Percentiles rank a stretch among this genome's conserved stretches.
These are phyloP conservation scores for Porites lutea DNA, from an alignment of 64 coral and sea anemone species.

Conservation along the genomic window DNA sequence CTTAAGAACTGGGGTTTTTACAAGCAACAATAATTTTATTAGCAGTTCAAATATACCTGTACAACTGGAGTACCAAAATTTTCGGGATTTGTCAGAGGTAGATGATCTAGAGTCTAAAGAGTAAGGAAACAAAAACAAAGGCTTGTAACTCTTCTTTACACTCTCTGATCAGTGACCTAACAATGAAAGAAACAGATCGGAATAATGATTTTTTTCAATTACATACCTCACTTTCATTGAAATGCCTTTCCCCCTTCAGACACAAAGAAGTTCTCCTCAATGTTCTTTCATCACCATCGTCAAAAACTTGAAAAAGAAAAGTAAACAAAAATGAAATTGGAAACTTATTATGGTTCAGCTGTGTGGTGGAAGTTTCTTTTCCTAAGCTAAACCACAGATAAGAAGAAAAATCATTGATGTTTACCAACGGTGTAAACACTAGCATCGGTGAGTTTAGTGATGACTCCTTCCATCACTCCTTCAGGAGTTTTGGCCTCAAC, in stretches of 20 bases:
- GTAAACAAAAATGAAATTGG: constrained; percentile 5
- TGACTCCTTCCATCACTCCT: constrained; percentile 83
- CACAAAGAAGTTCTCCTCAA: constrained; percentile 94
- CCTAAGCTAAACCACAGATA: neutral
- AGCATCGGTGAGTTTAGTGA: constrained; percentile 96
- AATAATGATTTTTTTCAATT: neutral
- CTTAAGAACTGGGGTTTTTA: neutral
- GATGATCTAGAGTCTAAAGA: constrained; percentile 94
- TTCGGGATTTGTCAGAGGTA: constrained; percentile 96
- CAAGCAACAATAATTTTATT: neutral
- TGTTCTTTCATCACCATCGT: constrained; percentile 99
- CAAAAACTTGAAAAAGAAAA: constrained; percentile 81
- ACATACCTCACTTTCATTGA: constrained; percentile 95
- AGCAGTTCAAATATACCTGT: constrained; percentile 64
- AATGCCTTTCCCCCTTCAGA: constrained; percentile 96
- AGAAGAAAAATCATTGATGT: constrained; percentile 5
- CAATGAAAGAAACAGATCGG: neutral
- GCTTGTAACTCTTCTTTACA: neutral
- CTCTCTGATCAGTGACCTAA: neutral
- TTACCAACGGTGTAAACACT: constrained; percentile 98
- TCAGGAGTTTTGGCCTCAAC: constrained; percentile 89
- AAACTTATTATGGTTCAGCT: constrained; percentile 13
- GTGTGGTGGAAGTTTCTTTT: neutral
- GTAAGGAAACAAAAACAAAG: neutral
- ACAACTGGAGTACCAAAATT: constrained; percentile 99